phyloP scores from a whole-genome alignment of 2,888 invertebrate genomes.

The Agrypnus murinus region DNA sequence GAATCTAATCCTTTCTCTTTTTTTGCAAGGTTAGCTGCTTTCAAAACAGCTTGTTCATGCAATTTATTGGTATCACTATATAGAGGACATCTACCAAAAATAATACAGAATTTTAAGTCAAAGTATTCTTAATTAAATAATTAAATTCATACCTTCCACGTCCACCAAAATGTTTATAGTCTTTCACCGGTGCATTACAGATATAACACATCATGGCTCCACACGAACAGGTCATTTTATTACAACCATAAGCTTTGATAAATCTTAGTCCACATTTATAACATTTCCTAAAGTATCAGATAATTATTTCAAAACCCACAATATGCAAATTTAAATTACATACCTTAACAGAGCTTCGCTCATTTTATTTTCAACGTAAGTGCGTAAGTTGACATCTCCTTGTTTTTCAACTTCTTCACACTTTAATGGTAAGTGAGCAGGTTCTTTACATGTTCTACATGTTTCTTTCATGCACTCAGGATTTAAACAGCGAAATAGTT shows the following conservation, averaged over 20 bases:
- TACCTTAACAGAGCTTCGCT: slow-evolving; percentile 72
- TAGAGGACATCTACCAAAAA: slow-evolving; percentile 64
- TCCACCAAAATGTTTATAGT: slow-evolving; percentile 72
- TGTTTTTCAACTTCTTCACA: slow-evolving; percentile 72
- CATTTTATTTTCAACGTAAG: slow-evolving; percentile 74
- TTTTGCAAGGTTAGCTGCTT: slow-evolving; percentile 63
- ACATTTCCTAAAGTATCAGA: no score
- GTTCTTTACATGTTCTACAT: slow-evolving; percentile 73
- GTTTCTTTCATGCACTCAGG: slow-evolving; percentile 75
- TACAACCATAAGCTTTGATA: slow-evolving; percentile 71
- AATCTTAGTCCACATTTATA: slow-evolving; percentile 68
- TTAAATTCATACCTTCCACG: slow-evolving; percentile 31
- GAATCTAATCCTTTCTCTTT: slow-evolving; percentile 60
- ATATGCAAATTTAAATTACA: no score
- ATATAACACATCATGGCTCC: slow-evolving; percentile 72
- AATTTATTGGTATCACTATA: slow-evolving; percentile 61
- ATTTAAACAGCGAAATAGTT: no score
- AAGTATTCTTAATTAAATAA: no score
- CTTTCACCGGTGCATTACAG: slow-evolving; percentile 69
- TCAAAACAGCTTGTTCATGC: slow-evolving; percentile 61
- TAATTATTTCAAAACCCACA: no score
- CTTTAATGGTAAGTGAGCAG: slow-evolving; percentile 73
- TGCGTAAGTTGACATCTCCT: slow-evolving; percentile 68
- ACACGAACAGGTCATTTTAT: slow-evolving; percentile 72
- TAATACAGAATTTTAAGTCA: no score